A percentile compares a stretch with the other conserved stretches of the same genome.
These are phyloP conservation scores for Empis stercorea DNA, from an alignment of 2,888 invertebrate genomes.

Conservation along the genomic window DNA sequence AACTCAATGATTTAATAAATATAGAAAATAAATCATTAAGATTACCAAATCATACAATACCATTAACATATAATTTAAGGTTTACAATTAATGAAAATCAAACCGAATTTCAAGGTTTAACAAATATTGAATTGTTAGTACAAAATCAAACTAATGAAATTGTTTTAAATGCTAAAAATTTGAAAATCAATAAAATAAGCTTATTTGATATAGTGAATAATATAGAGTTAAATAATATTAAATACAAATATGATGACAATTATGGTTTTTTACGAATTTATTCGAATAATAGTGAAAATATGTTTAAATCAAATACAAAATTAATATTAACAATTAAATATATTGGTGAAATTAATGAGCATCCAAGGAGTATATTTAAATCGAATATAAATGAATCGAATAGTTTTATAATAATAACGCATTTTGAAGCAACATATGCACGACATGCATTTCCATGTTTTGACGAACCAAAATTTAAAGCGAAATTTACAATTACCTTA, in stretches of 20 bases:
- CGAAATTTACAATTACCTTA: constrained; percentile 46
- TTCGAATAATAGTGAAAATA: constrained; percentile 21
- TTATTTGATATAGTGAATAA: constrained; percentile 15
- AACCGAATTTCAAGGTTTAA: constrained; percentile 31
- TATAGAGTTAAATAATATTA: constrained; percentile 20
- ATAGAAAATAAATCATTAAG: constrained; percentile 25
- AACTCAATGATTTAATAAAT: constrained; percentile 33
- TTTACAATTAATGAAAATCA: constrained; percentile 25
- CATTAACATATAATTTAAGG: constrained; percentile 40
- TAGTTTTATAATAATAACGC: constrained; percentile 45
- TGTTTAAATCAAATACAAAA: constrained; percentile 22
- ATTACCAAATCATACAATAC: constrained; percentile 40
- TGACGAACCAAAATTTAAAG: constrained; percentile 56
- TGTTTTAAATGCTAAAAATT: not conserved
- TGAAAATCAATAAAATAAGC: not conserved
- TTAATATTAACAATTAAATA: constrained; percentile 41
- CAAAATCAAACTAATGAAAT: not conserved
- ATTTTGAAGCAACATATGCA: constrained; percentile 48
- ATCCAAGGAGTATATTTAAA: constrained; percentile 51
- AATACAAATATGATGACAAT: constrained; percentile 18
- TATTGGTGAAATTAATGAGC: constrained; percentile 41
- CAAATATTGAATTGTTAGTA: constrained; percentile 22
- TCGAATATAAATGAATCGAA: constrained; percentile 38
- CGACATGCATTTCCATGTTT: constrained; percentile 57
- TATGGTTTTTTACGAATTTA: constrained; percentile 23